Evolutionary conservation across 2,888 invertebrate genomes (phyloP).

Genomic region (Agrochola circellaris): DNA sequence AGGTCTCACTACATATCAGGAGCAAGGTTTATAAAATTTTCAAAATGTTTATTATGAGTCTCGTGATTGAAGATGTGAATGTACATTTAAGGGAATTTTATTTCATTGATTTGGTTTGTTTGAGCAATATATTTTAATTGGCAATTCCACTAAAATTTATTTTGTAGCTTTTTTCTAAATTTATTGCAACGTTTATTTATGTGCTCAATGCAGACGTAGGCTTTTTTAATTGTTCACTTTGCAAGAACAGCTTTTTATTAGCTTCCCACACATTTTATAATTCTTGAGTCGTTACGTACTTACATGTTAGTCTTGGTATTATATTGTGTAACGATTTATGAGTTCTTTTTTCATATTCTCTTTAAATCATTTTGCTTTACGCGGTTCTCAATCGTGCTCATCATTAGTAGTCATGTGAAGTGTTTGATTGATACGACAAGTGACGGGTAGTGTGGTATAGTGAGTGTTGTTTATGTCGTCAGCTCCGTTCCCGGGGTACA

Average conservation of each 20-base stretch:
- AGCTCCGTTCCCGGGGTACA: constrained; percentile 94
- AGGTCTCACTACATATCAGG: constrained; percentile 90
- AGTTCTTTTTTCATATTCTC: constrained; percentile 9
- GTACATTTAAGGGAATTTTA: constrained; percentile 69
- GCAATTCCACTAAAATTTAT: constrained; percentile 58
- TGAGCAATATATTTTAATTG: constrained; percentile 69
- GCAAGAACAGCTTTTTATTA: constrained; percentile 74
- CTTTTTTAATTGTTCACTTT: constrained; percentile 68
- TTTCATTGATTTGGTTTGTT: constrained; percentile 68
- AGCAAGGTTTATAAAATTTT: constrained; percentile 87
- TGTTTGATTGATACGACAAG: constrained; percentile 16
- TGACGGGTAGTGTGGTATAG: background rate
- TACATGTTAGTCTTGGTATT: constrained; percentile 39
- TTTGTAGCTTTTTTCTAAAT: constrained; percentile 54
- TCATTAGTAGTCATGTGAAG: constrained; percentile 42
- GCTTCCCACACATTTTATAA: constrained; percentile 70
- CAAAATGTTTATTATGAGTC: constrained; percentile 79
- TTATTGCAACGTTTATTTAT: constrained; percentile 48
- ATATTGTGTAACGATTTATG: constrained; percentile 28
- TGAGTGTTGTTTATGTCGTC: constrained; percentile 47
- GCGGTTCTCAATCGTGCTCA: constrained; percentile 10
- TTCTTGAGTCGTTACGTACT: constrained; percentile 54
- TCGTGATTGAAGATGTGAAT: constrained; percentile 81
- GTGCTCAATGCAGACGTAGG: constrained; percentile 48
- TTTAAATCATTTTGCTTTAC: constrained; percentile 16